Base-by-base conservation (phyloP, 2,888 invertebrate species). In the Lasiommata megera region DNA sequence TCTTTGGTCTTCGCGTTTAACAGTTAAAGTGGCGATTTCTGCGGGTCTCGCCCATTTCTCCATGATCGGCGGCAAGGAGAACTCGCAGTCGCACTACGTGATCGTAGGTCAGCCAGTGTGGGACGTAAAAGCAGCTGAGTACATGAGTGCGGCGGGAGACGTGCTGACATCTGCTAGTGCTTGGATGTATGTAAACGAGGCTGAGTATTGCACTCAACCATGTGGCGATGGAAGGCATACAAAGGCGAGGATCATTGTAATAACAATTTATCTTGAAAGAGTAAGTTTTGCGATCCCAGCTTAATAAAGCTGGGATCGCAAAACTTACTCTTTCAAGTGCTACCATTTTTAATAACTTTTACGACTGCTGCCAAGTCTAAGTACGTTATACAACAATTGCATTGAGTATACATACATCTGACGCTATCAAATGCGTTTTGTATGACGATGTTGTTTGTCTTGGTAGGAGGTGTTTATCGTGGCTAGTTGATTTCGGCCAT, bases 21-120 rank as follows among this genome's bases (percentile, higher is more conserved):
- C 69, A 93, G 94, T 94, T 0, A 94, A 94, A 84, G 78, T 94
- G 41, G 93, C 93, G 0, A 92, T 94, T 65, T 89, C 94, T 3
- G 93, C 93, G 6, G 94, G 94, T 0, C 77, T 84, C 47, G 85
- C 90, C 7, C 82, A 89, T 44, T 94, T 94, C 69, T 92, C 93
- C 0, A 82, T 93, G 6, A 92, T 94, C 56, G 82, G 83, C 1
- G 77, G 76, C 0, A 93, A 93, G 1, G 80, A 91, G 44, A 68
- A 76, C 65, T 78, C 73, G 1, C 84, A 83, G 57, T 90, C 92
- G 0, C 88, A 93, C 73, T 94, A 92, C 71, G 91, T 93, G 2
- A 84, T 93, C 29, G 89, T 93, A 5, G 94, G 94, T 0, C 90
- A 92, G 65, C 93, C 94, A 0, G 92, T 94, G 8, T 92, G 92